These are phyloP conservation scores for Balearica regulorum DNA, from an alignment of 2,797 vertebrate species.

Conservation along the genomic window DNA sequence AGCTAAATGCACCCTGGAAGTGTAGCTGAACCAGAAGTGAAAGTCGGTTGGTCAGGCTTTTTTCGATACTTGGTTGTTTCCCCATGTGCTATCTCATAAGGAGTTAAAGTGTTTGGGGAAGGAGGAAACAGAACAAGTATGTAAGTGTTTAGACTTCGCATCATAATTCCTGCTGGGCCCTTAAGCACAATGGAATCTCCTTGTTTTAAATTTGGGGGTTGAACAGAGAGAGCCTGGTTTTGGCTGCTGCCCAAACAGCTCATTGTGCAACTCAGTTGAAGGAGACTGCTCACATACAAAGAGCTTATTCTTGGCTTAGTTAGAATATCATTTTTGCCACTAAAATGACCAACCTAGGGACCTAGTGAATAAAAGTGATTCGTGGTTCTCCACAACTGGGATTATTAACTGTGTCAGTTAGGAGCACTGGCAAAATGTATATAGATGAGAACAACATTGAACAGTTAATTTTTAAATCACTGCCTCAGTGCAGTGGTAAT, in stretches of 20 bases:
- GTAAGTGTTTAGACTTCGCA: slow-evolving; percentile 63
- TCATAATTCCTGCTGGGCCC: slow-evolving; percentile 62
- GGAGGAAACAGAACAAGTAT: slow-evolving; percentile 59
- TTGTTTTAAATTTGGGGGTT: slow-evolving; percentile 71
- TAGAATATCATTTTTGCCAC: slow-evolving; percentile 73
- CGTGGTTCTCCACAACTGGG: slow-evolving; percentile 37
- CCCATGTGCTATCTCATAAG: background rate
- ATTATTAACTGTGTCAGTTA: slow-evolving; percentile 58
- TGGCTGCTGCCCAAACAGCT: slow-evolving; percentile 71
- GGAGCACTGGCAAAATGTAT: slow-evolving; percentile 27
- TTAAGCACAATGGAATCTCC: slow-evolving; percentile 71
- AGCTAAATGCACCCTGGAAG: background rate
- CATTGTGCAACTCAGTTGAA: slow-evolving; percentile 66
- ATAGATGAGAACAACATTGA: slow-evolving; percentile 29
- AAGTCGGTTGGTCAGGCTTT: background rate
- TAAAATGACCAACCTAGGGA: slow-evolving; percentile 72
- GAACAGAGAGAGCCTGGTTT: slow-evolving; percentile 63
- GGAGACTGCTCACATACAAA: slow-evolving; percentile 69
- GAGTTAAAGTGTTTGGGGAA: slow-evolving; percentile 56
- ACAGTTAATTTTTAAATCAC: slow-evolving; percentile 67
- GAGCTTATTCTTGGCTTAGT: slow-evolving; percentile 76
- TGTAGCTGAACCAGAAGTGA: background rate
- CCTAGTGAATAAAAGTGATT: slow-evolving; percentile 69
- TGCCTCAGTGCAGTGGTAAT: slow-evolving; percentile 35
- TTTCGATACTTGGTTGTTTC: background rate